phyloP scores from a whole-genome alignment of 2,888 invertebrate species.

The Leptinotarsa tumamoca region DNA sequence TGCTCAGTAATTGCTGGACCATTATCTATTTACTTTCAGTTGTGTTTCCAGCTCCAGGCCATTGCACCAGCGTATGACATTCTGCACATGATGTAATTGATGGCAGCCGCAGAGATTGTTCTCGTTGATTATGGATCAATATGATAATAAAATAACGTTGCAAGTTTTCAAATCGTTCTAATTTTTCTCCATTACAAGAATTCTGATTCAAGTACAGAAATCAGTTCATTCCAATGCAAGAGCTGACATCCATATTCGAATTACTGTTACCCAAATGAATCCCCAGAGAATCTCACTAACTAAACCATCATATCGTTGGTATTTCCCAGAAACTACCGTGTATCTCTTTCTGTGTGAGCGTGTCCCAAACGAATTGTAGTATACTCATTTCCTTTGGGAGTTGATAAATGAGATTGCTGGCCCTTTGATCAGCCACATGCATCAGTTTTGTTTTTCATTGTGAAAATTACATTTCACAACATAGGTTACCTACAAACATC shows the following conservation, averaged over 20 bases:
- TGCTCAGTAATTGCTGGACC: too few relatives aligned
- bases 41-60: too few relatives aligned
- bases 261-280: constrained; percentile 18
- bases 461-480: constrained; percentile 25
- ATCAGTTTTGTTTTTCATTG: constrained; percentile 17
- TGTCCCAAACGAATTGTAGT: constrained; percentile 30
- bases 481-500: background rate
- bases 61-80: too few relatives aligned
- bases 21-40: too few relatives aligned
- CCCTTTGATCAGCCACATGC: constrained; percentile 31
- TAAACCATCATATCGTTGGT: constrained; percentile 11
- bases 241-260: background rate
- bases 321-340: constrained; percentile 6
- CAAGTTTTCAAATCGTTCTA: too few relatives aligned
- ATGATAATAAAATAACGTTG: too few relatives aligned
- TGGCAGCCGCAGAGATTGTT: too few relatives aligned
- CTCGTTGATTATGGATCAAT: too few relatives aligned
- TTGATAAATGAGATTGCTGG: constrained; percentile 31
- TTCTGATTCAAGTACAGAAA: background rate
- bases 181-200: too few relatives aligned
- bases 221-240: background rate
- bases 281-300: constrained; percentile 28
- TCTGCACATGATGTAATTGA: too few relatives aligned
- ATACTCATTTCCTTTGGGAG: constrained; percentile 33
- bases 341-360: constrained; percentile 27